Evolutionary conservation across 2,113 vertebrate species (phyloP).

Genomic region (Psittacula cyanocephala): DNA sequence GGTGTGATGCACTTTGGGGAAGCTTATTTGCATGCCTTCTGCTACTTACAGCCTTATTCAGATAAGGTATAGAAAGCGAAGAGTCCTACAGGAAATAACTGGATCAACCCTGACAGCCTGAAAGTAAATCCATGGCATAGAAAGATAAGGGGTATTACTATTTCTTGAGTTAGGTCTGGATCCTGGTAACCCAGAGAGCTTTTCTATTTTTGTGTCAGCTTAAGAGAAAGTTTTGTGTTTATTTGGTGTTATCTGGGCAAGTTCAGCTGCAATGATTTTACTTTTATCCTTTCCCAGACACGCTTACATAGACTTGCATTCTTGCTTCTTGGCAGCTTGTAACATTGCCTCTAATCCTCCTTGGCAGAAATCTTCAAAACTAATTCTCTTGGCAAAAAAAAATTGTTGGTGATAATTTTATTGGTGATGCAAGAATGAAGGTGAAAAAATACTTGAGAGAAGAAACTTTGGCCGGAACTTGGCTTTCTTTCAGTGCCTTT

Average conservation of each 20-base stretch:
- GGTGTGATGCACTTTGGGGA: not conserved
- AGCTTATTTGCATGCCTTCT: not conserved
- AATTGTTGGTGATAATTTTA: not conserved
- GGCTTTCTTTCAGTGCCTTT: not conserved
- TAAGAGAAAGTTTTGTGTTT: conserved; percentile 31
- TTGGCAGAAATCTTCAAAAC: not conserved
- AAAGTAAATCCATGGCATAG: conserved; percentile 17
- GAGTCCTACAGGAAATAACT: not conserved
- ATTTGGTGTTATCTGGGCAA: conserved; percentile 25
- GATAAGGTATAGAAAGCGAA: not conserved
- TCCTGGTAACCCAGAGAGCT: not conserved
- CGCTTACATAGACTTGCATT: not conserved
- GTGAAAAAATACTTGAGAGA: not conserved
- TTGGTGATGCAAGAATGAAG: not conserved
- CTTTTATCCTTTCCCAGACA: not conserved
- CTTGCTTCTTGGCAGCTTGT: conserved; percentile 14
- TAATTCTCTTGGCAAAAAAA: not conserved
- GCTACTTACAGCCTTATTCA: not conserved
- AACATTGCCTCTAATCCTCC: not conserved
- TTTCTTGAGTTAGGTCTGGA: not conserved
- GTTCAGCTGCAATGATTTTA: conserved; percentile 27
- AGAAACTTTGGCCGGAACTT: not conserved
- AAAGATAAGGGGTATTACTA: conserved; percentile 23
- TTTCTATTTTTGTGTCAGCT: conserved; percentile 17
- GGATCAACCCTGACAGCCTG: not conserved